Evolutionary conservation across 2,888 invertebrate genomes (phyloP).

Genomic region (Orthonychiurus folsomi): DNA sequence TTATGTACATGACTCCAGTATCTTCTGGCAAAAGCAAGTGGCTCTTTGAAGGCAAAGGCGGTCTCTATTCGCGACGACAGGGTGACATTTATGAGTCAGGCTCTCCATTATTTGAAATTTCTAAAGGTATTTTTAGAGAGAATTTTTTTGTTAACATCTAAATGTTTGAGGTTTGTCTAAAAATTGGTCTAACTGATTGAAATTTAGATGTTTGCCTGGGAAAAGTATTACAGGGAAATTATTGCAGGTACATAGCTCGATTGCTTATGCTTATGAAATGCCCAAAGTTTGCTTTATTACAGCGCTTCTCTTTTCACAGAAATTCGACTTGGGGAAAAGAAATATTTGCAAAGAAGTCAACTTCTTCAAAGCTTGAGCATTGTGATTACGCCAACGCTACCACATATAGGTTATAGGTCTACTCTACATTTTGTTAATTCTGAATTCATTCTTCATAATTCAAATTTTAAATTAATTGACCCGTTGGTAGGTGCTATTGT

Average conservation of each 20-base stretch:
- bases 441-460: too few relatives aligned
- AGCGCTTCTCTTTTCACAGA: conserved; percentile 43
- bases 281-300: neutral
- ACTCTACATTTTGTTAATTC: too few relatives aligned
- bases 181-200: too few relatives aligned
- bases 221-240: conserved; percentile 50
- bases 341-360: conserved; percentile 50
- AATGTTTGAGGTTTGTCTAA: too few relatives aligned
- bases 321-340: conserved; percentile 49
- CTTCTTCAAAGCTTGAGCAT: conserved; percentile 54
- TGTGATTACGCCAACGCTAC: conserved; percentile 54
- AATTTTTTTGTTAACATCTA: too few relatives aligned
- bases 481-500: conserved; percentile 54
- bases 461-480: too few relatives aligned
- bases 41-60: conserved; percentile 43
- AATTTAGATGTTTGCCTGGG: conserved; percentile 61
- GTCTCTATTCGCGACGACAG: conserved; percentile 45
- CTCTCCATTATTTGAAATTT: conserved; percentile 52
- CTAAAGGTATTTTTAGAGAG: too few relatives aligned
- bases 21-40: conserved; percentile 45
- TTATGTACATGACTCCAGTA: conserved; percentile 43
- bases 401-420: too few relatives aligned
- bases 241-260: conserved; percentile 44
- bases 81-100: conserved; percentile 51
- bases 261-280: neutral